Evolutionary conservation across 1,140 invertebrate species (phyloP), one percentile per base, ranked within the genome.

Genomic region (Sinella curviseta): DNA sequence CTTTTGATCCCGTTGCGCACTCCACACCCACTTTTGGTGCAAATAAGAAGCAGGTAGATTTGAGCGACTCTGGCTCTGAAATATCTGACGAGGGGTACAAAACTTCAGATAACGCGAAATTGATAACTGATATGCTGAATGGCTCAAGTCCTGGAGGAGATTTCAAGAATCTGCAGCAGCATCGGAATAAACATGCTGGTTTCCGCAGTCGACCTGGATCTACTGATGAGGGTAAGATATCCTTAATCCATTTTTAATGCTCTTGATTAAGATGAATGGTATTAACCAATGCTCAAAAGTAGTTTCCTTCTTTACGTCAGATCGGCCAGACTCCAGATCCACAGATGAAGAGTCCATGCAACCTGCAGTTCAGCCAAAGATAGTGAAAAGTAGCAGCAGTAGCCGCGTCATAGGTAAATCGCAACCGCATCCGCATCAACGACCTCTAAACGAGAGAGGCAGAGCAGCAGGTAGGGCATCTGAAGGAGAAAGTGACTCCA

Each of bases 11-110:
- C 1, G 79, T 81, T 39, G 75, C 78, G 26, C 81, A 80, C 28
- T 78, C 81, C 0, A 83, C 78, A 16, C 83, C 82, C 80, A 83
- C 74, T 86, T 87, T 75, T 87, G 87, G 57, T 88, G 90, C 78
- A 89, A 91, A 70, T 91, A 93, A 78, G 93, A 92, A 81, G 54
- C 48, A 76, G 24, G 35, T 80, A 17, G 83, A 82, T 34, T 83
- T 84, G 80, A 84, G 85, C 78, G 94, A 95, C 86, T 94, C 94
- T 82, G 93, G 93, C 1, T 94, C 93, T 77, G 94, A 95, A 85
- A 93, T 95, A 26, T 94, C 93, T 57, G 94, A 95, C 86, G 94
- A 95, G 85, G 94, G 94, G 2, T 95, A 95, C 85, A 90, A 93
- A 84, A 94, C 83, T 39, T 84, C 83, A 4, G 83, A 84, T 54